Conservation (phyloP, 2,888 invertebrate genomes). For the Lampropteryx suffumata region DNA sequence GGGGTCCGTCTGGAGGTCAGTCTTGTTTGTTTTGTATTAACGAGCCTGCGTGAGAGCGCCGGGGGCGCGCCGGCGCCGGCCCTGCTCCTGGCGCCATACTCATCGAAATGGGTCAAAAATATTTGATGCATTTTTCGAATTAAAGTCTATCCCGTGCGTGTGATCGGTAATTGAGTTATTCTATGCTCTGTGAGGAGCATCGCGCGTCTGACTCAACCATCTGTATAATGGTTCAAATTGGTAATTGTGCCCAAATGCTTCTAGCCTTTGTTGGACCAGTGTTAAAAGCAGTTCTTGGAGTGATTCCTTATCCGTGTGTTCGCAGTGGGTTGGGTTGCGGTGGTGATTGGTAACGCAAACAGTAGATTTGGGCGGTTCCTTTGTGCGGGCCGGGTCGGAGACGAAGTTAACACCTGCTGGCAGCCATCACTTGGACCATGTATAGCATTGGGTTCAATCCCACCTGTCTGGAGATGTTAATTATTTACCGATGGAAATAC, state of each 20-base stretch:
- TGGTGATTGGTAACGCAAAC: conserved; percentile 64
- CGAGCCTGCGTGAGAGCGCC: conserved; percentile 66
- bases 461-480: conserved; percentile 49
- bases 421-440: conserved; percentile 62
- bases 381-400: conserved; percentile 56
- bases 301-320: conserved; percentile 53
- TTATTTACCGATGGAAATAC: no score
- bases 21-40: conserved; percentile 82
- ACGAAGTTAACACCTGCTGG: conserved; percentile 74
- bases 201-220: conserved; percentile 25
- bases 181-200: conserved; percentile 34
- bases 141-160: conserved; percentile 59
- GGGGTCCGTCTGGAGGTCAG: conserved; percentile 76
- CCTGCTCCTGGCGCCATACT: conserved; percentile 72
- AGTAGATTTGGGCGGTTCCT: conserved; percentile 76
- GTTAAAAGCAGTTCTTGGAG: conserved; percentile 51
- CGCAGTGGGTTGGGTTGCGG: conserved; percentile 48
- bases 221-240: conserved; percentile 48
- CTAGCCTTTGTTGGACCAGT: conserved; percentile 61
- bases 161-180: conserved; percentile 71
- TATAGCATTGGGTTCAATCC: conserved; percentile 48
- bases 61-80: conserved; percentile 78
- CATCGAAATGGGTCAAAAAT: conserved; percentile 73
- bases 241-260: conserved; percentile 58
- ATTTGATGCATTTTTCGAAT: conserved; percentile 76